Base-by-base conservation (phyloP, 2,888 invertebrate genomes). In the Keiferia lycopersicella region DNA sequence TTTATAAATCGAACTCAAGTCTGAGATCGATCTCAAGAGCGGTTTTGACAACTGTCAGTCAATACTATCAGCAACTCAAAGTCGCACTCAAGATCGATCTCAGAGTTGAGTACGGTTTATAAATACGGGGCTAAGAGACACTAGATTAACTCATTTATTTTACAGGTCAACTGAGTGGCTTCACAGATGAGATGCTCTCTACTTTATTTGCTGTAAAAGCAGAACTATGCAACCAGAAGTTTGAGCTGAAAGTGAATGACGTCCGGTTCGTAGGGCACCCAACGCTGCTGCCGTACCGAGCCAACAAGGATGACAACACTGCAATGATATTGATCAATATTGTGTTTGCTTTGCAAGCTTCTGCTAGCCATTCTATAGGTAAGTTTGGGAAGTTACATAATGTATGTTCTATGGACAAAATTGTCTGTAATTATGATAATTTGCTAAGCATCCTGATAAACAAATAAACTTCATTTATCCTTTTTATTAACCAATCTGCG, bases 251-350 rank as follows among this genome's bases (percentile, higher is more conserved):
- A 93, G 96, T 99, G 0, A 98, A 99, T 86, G 98, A 98, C 92
- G 97, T 98, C 0, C 92, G 98, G 56, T 99, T 99, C 89, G 97
- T 99, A 12, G 98, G 98, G 0, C 98, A 98, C 85, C 98, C 99
- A 0, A 97, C 97, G 0, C 84, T 96, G 30, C 92, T 97, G 61
- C 95, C 95, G 14, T 93, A 95, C 45, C 91, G 94, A 71, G 94
- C 94, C 14, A 93, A 94, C 65, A 94, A 94, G 68, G 94, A 94
- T 82, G 94, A 94, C 71, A 92, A 92, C 0, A 94, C 95, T 67
- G 94, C 95, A n/a, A 94, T 94, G 73, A 95, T 96, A 87, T 89
- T 97, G 51, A 96, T 97, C 51, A 96, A 97, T 81, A 96, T 97
- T 73, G 97, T 98, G 1, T 98, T 99, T 92, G 98, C 98, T 26